phyloP scores from a whole-genome alignment of 1,140 invertebrate genomes.

The Trinorchestia longiramus region DNA sequence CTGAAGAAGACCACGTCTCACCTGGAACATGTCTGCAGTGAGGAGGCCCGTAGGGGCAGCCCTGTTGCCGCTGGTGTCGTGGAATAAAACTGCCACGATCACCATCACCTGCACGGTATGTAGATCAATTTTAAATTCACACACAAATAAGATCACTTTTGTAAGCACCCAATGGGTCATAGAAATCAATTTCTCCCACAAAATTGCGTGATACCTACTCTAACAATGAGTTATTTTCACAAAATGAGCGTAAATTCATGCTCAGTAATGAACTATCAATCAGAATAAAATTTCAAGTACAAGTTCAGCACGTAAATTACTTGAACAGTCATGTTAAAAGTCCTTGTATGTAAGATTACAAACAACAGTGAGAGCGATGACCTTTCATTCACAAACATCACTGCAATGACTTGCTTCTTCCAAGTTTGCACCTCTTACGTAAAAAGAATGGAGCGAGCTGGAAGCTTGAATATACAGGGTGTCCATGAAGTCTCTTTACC shows the following conservation, averaged over 20 bases:
- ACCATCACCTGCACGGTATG: background rate
- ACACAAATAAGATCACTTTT: background rate
- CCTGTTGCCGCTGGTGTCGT: background rate
- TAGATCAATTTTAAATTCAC: background rate
- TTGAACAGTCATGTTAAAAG: too few species aligned
- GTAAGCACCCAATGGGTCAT: too few species aligned
- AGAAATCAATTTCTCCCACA: background rate
- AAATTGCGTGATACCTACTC: background rate
- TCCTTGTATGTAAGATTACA: too few species aligned
- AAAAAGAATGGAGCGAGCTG: too few species aligned
- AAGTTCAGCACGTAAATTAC: background rate
- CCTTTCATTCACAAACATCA: too few species aligned
- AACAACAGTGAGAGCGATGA: too few species aligned
- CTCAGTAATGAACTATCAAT: background rate
- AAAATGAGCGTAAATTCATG: background rate
- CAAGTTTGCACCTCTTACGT: too few species aligned
- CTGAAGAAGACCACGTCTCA: background rate
- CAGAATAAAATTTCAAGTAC: background rate
- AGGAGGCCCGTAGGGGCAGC: background rate
- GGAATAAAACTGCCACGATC: background rate
- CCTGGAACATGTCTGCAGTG: conserved; percentile 6
- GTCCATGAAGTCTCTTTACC: too few species aligned
- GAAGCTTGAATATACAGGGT: too few species aligned
- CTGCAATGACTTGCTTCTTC: too few species aligned
- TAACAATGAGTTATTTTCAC: background rate